Evolutionary conservation across 2,888 invertebrate genomes (phyloP).

Genomic region (Mycalesis mineus): DNA sequence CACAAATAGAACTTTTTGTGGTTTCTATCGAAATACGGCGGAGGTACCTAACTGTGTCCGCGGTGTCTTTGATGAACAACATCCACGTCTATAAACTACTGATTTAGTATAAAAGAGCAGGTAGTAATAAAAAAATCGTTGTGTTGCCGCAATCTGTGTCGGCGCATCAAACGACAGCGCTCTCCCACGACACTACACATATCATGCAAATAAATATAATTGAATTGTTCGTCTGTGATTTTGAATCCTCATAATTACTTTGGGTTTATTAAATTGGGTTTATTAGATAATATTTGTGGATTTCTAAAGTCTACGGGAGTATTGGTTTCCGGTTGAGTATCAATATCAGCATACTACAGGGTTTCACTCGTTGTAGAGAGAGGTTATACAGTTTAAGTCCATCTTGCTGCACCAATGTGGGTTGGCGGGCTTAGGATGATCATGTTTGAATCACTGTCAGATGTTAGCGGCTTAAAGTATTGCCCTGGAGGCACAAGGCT

Average conservation of each 20-base stretch:
- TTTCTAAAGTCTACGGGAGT: too few relatives aligned
- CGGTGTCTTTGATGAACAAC: conserved; percentile 59
- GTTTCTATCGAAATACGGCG: neutral
- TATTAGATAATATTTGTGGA: too few relatives aligned
- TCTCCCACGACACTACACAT: conserved; percentile 62
- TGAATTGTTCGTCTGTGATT: neutral
- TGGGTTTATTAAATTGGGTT: too few relatives aligned
- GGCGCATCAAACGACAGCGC: conserved; percentile 59
- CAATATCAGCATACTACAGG: too few relatives aligned
- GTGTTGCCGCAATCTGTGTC: conserved; percentile 46
- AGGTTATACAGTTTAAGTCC: too few relatives aligned
- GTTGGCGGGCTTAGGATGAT: too few relatives aligned
- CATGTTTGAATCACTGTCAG: too few relatives aligned
- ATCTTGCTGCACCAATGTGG: too few relatives aligned
- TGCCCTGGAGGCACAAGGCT: too few relatives aligned
- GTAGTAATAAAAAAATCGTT: conserved; percentile 62
- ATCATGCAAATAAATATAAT: neutral
- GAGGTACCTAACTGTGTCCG: conserved; percentile 23
- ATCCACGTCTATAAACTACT: conserved; percentile 57
- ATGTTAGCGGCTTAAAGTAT: too few relatives aligned
- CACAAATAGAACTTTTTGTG: neutral
- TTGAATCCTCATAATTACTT: neutral
- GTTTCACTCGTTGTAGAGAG: too few relatives aligned
- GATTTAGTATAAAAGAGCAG: conserved; percentile 65
- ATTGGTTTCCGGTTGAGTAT: too few relatives aligned